Evolutionary conservation across 2,113 vertebrate genomes (phyloP), one percentile per base, ranked within the genome.

Genomic region (Fregetta grallaria): DNA sequence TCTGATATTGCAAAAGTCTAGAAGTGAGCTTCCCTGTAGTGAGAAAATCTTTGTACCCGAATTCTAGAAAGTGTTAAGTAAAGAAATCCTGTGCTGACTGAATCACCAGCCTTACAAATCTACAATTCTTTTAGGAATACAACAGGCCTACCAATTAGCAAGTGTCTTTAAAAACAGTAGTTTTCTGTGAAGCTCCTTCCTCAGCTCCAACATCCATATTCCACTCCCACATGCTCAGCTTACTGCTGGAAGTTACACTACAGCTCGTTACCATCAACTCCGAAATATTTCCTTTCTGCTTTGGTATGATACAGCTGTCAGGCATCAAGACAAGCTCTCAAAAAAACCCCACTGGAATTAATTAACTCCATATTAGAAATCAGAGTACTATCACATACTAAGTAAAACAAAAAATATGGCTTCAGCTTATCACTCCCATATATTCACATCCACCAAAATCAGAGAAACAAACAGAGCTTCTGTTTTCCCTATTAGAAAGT

Each of bases 261-360:
- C 27, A 68, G 40, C 65, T 87, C 0, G 0, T 61, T 82, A 92
- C 26, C 56, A 92, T 44, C 61, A 82, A 34, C 49, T 90, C 53
- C 67, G 65, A 90, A 94, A 16, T 4, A 85, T 29, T 92, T 82
- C 56, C 58, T 70, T 75, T 88, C 77, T 73, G 27, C 58, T 92
- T 53, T 94, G 62, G 8, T 70, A 40, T 56, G 61, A 70, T 61
- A 85, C 88, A 94, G 88, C 86, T 95, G 94, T 75, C 78, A 88
- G 66, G 36, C 53, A 90, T 21, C 3, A 3, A 87, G 70, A 67
- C 42, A 92, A 88, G 52, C 66, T 88, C 85, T 67, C 55, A 87
- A 25, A 88, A 72, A 59, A 42, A 22, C 4, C 45, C 45, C 4
- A 7, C 21, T 76, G 53, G 49, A 78, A 73, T 44, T 65, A 34